Base-by-base conservation (phyloP, 1,140 invertebrate genomes). In the Apis florea region DNA sequence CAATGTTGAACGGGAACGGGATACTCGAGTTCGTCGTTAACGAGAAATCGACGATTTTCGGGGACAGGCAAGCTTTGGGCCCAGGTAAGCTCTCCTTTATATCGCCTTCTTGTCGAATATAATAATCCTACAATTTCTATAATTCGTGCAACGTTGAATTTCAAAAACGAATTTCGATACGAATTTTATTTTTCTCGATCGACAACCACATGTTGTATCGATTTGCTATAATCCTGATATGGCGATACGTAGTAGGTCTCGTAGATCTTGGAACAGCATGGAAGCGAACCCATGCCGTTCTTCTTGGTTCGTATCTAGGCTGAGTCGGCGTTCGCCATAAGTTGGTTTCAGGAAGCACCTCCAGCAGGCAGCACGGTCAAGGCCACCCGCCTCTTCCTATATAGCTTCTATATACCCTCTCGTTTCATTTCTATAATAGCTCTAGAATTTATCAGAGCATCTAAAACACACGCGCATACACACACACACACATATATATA, bases 11-110 rank as follows among this genome's bases (percentile, higher is more conserved):
- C 93, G 90, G 94, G 83, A 90, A 94, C 75, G 96, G 96, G 56
- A 91, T 96, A 49, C 91, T 97, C n/a, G 96, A 97, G 89, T 97
- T 97, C 88, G 95, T 95, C 8, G 90, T 97, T 83, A 95, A 96
- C 83, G 95, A 95, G 49, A 95, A 94, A 89, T 85, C 81, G 17
- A 59, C 82, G 58, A 56, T 71, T 59, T 90, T 89, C 24, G 84
- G 83, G n/a, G 90, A 93, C 61, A 89, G 92, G 26, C 90, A 92
- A 82, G 63, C 89, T 63, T 40, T 40, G 31, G 90, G 92, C 79
- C 85, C 92, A 81, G 93, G 93, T 93, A 68, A 89, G 80, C 69
- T n/a, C n/a, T n/a, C n/a, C n/a, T n/a, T n/a, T n/a, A n/a, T n/a
- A n/a, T n/a, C n/a, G n/a, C n/a, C n/a, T n/a, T n/a, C n/a, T n/a